Evolutionary conservation across 1,140 invertebrate genomes (phyloP).

Genomic region (Drosophila melanica): DNA sequence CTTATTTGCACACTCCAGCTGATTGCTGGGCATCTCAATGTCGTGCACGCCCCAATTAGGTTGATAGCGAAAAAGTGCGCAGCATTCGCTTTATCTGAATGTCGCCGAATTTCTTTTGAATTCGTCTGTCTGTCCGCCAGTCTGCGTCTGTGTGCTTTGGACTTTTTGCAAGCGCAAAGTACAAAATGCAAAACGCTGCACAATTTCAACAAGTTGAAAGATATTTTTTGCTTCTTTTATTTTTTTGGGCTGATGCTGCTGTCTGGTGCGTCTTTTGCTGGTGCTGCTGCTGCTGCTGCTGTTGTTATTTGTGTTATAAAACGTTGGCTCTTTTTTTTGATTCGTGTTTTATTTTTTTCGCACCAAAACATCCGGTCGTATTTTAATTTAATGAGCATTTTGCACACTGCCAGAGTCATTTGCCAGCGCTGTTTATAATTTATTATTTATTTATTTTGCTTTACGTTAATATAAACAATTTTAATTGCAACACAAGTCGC

Average conservation of each 20-base stretch:
- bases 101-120: constrained; percentile 47
- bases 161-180: constrained; percentile 33
- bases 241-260: constrained; percentile 19
- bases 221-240: constrained; percentile 26
- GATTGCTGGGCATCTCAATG: constrained; percentile 26
- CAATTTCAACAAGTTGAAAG: constrained; percentile 48
- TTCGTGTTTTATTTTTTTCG: constrained; percentile 37
- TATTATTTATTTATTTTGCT: constrained; percentile 59
- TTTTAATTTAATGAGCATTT: constrained; percentile 81
- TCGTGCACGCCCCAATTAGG: constrained; percentile 27
- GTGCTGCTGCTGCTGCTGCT: constrained; percentile 7
- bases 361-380: constrained; percentile 79
- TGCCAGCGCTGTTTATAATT: constrained; percentile 49
- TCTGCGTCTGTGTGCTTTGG: constrained; percentile 20
- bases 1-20: background rate
- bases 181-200: constrained; percentile 52
- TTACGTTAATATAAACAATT: constrained; percentile 8
- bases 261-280: constrained; percentile 49
- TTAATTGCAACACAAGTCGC: constrained; percentile 6
- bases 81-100: constrained; percentile 53
- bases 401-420: constrained; percentile 60
- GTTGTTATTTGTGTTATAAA: constrained; percentile 60
- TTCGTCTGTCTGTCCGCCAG: constrained; percentile 8
- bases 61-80: constrained; percentile 50
- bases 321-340: constrained; percentile 49